Evolutionary conservation across 2,888 invertebrate species (phyloP).

Genomic region (Clunio marinus): DNA sequence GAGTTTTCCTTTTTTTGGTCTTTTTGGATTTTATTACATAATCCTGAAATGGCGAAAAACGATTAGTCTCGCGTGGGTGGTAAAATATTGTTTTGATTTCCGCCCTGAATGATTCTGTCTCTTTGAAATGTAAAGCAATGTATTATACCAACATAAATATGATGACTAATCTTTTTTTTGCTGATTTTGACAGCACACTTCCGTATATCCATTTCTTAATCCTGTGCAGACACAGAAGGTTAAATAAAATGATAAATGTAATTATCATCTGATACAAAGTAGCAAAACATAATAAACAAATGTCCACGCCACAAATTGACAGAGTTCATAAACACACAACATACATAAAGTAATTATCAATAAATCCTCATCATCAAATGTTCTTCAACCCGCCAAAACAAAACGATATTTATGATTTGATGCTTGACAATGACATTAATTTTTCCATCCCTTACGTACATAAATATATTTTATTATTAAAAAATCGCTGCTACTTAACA

Average conservation of each 20-base stretch:
- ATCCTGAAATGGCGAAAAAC: background rate
- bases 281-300: background rate
- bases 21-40: background rate
- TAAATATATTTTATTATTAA: no score
- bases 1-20: background rate
- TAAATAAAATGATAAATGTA: slow-evolving; percentile 7
- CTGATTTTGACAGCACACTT: background rate
- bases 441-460: no score
- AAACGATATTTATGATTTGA: no score
- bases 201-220: background rate
- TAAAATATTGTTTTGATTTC: background rate
- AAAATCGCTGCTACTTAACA: no score
- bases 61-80: background rate
- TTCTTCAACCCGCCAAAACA: no score
- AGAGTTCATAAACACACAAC: no score
- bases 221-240: background rate
- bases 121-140: no score
- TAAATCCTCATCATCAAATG: no score
- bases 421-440: no score
- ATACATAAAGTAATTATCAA: no score
- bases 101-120: no score
- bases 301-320: no score
- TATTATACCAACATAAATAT: background rate
- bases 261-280: background rate
- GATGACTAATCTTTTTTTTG: background rate